These are phyloP conservation scores for Perca fluviatilis DNA, from an alignment of 2,113 vertebrate genomes.

Conservation along the genomic window DNA sequence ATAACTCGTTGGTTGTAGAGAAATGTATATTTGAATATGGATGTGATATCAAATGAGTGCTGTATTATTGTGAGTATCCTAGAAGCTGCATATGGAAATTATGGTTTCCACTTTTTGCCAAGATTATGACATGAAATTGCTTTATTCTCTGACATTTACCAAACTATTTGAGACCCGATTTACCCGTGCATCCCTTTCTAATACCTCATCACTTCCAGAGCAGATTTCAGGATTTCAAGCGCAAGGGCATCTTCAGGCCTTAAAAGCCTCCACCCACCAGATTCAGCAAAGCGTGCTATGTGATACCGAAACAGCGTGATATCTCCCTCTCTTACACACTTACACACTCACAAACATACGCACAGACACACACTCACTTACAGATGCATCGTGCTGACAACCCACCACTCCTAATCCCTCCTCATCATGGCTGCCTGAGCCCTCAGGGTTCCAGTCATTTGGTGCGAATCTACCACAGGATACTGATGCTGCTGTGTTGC, in stretches of 20 bases:
- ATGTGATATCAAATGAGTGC: slow-evolving; percentile 43
- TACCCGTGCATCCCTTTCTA: slow-evolving; percentile 36
- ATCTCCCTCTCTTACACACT: slow-evolving; percentile 30
- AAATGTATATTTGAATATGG: slow-evolving; percentile 59
- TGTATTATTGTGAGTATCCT: slow-evolving; percentile 16
- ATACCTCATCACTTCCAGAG: slow-evolving; percentile 60
- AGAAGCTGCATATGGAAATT: slow-evolving; percentile 8
- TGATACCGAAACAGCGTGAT: slow-evolving; percentile 59
- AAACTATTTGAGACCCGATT: slow-evolving; percentile 38
- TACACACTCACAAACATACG: slow-evolving; percentile 37
- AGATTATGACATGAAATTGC: slow-evolving; percentile 44
- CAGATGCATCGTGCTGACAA: slow-evolving; percentile 77
- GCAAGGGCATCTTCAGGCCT: slow-evolving; percentile 58
- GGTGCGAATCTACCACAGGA: slow-evolving; percentile 58
- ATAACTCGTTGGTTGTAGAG: slow-evolving; percentile 38
- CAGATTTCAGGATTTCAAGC: slow-evolving; percentile 60
- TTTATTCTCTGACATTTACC: slow-evolving; percentile 53
- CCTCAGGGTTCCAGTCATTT: slow-evolving; percentile 68
- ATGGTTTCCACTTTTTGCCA: slow-evolving; percentile 25
- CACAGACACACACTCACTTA: slow-evolving; percentile 41
- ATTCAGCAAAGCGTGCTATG: slow-evolving; percentile 54
- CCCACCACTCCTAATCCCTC: slow-evolving; percentile 75
- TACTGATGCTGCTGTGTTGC: slow-evolving; percentile 56
- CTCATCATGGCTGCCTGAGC: slow-evolving; percentile 75
- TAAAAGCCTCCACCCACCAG: slow-evolving; percentile 41